Base-by-base conservation (phyloP, 2,888 invertebrate species). In the Drosophila borealis region DNA sequence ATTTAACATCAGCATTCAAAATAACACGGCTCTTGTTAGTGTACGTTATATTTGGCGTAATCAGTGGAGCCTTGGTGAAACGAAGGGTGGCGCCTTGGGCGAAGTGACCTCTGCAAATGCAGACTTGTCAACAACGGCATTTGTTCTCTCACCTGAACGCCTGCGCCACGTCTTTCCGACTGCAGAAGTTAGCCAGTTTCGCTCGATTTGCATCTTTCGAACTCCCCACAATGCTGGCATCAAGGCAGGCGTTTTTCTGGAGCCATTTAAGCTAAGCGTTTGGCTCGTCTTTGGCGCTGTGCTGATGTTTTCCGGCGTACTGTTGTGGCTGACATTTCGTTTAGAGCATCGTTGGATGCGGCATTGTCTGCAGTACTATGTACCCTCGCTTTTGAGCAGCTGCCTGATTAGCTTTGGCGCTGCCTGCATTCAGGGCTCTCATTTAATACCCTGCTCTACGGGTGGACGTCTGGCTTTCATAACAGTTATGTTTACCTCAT, bases 181-280 rank as follows among this genome's bases (percentile, higher is more conserved):
- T 10, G 54, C 78, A 10, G 74, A 83, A 17, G 64, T 84, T 4
- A 74, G 79, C 0, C 62, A 81, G 1, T 91, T 92, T 57, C 91
- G 90, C 42, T 92, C 93, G 9, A 91, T 92, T 64, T 94, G 95
- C 74, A 90, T 95, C 46, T 95, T 95, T 86, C 93, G 94, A 6
- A 93, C 94, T 17, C 94, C 95, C 0, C 93, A 93, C 8, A 91
- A 94, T 74, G 81, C 89, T 2, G 94, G 94, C 0, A 93, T 93
- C 25, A 93, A 94, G 1, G 93, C 93, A 39, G 94, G 94, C 67
- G 93, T 95, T 11, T 95, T 94, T 77, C 90, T 93, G n/a, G 90
- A 94, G 39, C 94, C 95, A 0, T 95, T 95, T 79, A 92, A 93
- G 42, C 89, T 89, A 1, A 83, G 90, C 6, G 94, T 95, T n/a